These are phyloP conservation scores for Epizoanthus fatuus DNA, from an alignment of 92 coral and sea anemone species.

Conservation along the genomic window DNA sequence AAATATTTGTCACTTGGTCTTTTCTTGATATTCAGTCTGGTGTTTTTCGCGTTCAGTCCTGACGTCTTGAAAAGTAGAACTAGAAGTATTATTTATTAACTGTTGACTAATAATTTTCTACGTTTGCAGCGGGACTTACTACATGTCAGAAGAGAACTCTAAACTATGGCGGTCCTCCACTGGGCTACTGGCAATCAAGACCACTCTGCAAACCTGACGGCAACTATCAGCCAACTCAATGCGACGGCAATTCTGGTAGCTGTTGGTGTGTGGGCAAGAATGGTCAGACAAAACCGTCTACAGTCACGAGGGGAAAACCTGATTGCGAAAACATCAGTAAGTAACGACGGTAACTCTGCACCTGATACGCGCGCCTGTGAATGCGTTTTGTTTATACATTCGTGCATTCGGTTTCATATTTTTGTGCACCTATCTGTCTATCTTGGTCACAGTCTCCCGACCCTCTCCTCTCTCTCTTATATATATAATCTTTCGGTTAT, in stretches of 20 bases:
- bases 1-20: no score
- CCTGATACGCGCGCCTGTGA: no score
- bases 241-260: conserved; percentile 80
- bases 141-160: conserved; percentile 72
- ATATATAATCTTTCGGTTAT: no score
- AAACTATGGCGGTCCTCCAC: conserved; percentile 53
- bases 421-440: no score
- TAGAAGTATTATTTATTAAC: background rate
- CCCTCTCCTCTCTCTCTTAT: no score
- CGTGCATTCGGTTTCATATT: no score
- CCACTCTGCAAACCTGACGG: conserved; percentile 55
- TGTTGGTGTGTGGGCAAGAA: conserved; percentile 95
- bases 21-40: no score
- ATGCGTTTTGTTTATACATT: no score
- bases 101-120: background rate
- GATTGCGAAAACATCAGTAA: conserved; percentile 86
- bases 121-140: conserved; percentile 28
- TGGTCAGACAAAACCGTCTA: conserved; percentile 74
- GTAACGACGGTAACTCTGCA: conserved; percentile 7
- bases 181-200: conserved; percentile 72
- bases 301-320: conserved; percentile 81
- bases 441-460: no score
- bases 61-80: no score
- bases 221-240: conserved; percentile 78
- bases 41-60: no score